Conservation (phyloP, 2,888 invertebrate genomes). For the Hoplodrina ambigua region DNA sequence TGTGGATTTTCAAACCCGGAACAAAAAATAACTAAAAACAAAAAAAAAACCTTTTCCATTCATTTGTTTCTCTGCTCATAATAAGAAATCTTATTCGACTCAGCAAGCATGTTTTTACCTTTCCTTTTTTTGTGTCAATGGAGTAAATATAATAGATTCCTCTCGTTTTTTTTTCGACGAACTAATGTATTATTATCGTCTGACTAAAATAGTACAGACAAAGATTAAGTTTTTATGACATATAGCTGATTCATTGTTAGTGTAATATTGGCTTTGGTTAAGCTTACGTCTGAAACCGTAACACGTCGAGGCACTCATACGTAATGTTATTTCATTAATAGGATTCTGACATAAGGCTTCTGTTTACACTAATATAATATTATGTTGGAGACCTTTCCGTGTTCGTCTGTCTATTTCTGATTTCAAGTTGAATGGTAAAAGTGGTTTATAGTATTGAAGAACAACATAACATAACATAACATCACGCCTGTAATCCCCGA, state of each 20-base stretch:
- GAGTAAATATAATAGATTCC: too few species aligned
- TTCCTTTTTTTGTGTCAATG: too few species aligned
- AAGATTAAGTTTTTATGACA: background rate
- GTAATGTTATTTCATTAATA: slow-evolving; percentile 66
- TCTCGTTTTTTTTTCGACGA: too few species aligned
- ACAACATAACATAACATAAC: too few species aligned
- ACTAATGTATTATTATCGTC: background rate
- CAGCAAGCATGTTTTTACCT: too few species aligned
- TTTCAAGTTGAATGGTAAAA: background rate
- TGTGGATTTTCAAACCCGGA: too few species aligned
- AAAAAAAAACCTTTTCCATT: too few species aligned
- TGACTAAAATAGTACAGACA: slow-evolving; percentile 5
- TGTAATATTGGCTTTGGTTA: slow-evolving; percentile 46
- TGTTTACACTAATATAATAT: slow-evolving; percentile 43
- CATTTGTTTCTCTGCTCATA: too few species aligned
- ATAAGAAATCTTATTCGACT: too few species aligned
- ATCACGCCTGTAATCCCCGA: too few species aligned
- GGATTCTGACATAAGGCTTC: slow-evolving; percentile 68
- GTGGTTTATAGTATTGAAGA: too few species aligned
- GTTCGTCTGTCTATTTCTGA: slow-evolving; percentile 5
- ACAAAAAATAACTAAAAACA: too few species aligned
- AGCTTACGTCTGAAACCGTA: slow-evolving; percentile 41
- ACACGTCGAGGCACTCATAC: slow-evolving; percentile 29
- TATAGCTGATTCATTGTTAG: slow-evolving; percentile 18
- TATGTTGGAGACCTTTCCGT: slow-evolving; percentile 28